Conservation (phyloP, 2,113 vertebrate genomes). For the Cheilinus undulatus region DNA sequence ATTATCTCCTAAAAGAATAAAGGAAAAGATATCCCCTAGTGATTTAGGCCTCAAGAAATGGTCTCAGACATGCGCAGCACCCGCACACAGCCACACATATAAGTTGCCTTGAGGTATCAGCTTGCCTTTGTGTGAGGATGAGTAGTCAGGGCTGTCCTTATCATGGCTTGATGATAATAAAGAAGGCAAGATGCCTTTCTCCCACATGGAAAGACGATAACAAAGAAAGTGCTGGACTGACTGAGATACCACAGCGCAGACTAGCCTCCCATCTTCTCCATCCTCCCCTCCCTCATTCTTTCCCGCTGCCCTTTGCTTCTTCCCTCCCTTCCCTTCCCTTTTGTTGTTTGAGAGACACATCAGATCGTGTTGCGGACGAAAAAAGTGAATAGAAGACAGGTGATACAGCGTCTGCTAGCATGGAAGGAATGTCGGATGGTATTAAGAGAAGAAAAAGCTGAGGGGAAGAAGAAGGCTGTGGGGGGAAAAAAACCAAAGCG, state of each 20-base stretch:
- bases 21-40: slow-evolving; percentile 35
- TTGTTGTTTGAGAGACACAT: slow-evolving; percentile 77
- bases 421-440: slow-evolving; percentile 64
- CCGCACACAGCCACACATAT: slow-evolving; percentile 6
- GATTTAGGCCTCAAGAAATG: slow-evolving; percentile 42
- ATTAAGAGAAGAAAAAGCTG: slow-evolving; percentile 29
- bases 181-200: slow-evolving; percentile 68
- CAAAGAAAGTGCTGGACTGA: slow-evolving; percentile 67
- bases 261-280: slow-evolving; percentile 38
- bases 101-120: slow-evolving; percentile 58
- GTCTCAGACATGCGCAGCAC: slow-evolving; percentile 9
- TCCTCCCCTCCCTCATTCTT: slow-evolving; percentile 23
- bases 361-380: slow-evolving; percentile 74
- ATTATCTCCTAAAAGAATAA: slow-evolving; percentile 33
- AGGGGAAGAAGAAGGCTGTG: slow-evolving; percentile 7
- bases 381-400: slow-evolving; percentile 57
- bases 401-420: slow-evolving; percentile 58
- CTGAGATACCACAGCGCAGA: slow-evolving; percentile 63
- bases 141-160: slow-evolving; percentile 64
- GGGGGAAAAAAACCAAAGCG: slow-evolving; percentile 35
- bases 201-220: slow-evolving; percentile 69
- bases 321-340: slow-evolving; percentile 41
- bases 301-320: slow-evolving; percentile 18
- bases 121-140: slow-evolving; percentile 68
- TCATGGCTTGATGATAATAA: slow-evolving; percentile 75